Base-by-base conservation (phyloP, 2,113 vertebrate species). In the Merops nubicus region DNA sequence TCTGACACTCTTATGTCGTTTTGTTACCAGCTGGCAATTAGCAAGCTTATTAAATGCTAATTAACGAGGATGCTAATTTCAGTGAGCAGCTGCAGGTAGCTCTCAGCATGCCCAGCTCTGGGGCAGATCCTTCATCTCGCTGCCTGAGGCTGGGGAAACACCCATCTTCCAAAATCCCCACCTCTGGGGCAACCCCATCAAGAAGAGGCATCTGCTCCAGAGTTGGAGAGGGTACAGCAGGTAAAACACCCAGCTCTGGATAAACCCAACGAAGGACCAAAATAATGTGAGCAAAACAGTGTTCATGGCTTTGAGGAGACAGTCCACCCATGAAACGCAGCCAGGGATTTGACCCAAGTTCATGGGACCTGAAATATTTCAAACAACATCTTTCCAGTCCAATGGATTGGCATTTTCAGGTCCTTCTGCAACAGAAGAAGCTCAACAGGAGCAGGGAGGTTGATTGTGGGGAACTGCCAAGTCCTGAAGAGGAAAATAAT, bases 11-110 rank as follows among this genome's bases (percentile, higher is more conserved):
- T 31, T 59, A 14, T 63, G 59, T n/a, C 20, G 33, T 67, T 94
- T 74, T 72, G 43, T 88, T 57, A 65, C 63, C 42, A 45, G 54
- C 54, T 93, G 64, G 63, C 80, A 95, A 96, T 91, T 92, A 84
- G 38, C 15, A 54, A 89, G 23, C 14, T 22, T 68, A 62, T 94
- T 93, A 95, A 89, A 53, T 50, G 59, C 47, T 74, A 19, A 28
- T 33, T 96, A 93, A 96, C 68, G 72, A 93, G 92, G 89, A 74
- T 56, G 54, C 9, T 92, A 91, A 91, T 91, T 95, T 74, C 47
- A 54, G 22, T 54, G 50, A 93, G 83, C 83, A 96, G 94, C 72
- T 96, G 92, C 85, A 88, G 88, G 91, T 84, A 59, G 28, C 45
- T 93, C 88, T 38, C 17, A 26, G 88, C 25, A 12, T 48, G 69